A percentile compares a stretch with the other conserved stretches of the same genome.
Conservation (phyloP, 2,888 invertebrate genomes). For the Nineta flava region DNA sequence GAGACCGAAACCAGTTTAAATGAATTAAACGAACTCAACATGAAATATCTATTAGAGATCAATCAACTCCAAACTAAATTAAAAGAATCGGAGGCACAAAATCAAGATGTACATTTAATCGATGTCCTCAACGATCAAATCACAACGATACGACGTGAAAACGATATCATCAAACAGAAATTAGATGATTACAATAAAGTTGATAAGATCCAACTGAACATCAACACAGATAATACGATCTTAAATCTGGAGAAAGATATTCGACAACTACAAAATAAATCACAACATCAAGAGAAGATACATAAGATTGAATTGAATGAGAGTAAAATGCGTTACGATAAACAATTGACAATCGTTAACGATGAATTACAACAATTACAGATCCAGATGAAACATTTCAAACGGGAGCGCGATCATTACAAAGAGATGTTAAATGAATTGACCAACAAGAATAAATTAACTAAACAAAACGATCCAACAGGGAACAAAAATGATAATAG, state of each 20-base stretch:
- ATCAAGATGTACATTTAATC: constrained; percentile 46
- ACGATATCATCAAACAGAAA: constrained; percentile 65
- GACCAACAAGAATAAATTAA: too few species aligned
- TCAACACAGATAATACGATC: constrained; percentile 58
- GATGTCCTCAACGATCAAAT: constrained; percentile 53
- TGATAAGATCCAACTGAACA: constrained; percentile 62
- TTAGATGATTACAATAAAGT: constrained; percentile 75
- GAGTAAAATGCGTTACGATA: constrained; percentile 70
- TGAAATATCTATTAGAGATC: constrained; percentile 50
- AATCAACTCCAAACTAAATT: constrained; percentile 50
- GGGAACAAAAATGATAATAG: constrained; percentile 39
- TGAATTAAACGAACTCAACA: constrained; percentile 46
- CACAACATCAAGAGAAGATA: constrained; percentile 47
- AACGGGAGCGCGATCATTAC: constrained; percentile 75
- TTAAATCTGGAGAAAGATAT: constrained; percentile 52
- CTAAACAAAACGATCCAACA: constrained; percentile 38
- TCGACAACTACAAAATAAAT: constrained; percentile 46
- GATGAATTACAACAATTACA: constrained; percentile 73
- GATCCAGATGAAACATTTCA: constrained; percentile 62
- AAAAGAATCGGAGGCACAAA: constrained; percentile 26
- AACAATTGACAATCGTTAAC: constrained; percentile 62
- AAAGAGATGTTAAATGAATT: constrained; percentile 74
- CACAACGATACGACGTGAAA: constrained; percentile 53
- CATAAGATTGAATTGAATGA: constrained; percentile 66
- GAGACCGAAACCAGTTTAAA: constrained; percentile 44